Evolutionary conservation across 2,888 invertebrate genomes (phyloP).

Genomic region (Gandaritis pyraliata): DNA sequence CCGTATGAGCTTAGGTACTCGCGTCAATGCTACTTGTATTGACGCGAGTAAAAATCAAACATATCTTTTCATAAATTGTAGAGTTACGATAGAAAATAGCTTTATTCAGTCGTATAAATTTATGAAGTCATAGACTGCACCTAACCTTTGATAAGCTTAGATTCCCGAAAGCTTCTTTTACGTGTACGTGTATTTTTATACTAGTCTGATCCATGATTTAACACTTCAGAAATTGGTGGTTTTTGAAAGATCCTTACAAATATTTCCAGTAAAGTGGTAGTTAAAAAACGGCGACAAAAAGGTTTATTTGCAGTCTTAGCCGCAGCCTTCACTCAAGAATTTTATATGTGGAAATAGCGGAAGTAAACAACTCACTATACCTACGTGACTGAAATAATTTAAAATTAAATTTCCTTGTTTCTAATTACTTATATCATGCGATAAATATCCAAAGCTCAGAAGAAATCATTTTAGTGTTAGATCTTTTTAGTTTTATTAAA

Average conservation of each 20-base stretch:
- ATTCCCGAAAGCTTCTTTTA: too few species aligned
- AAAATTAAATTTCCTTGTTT: slow-evolving; percentile 35
- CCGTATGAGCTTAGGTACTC: too few species aligned
- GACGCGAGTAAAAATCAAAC: too few species aligned
- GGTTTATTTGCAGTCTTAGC: slow-evolving; percentile 12
- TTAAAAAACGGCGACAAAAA: not conserved
- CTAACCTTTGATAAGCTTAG: too few species aligned
- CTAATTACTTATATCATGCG: slow-evolving; percentile 32
- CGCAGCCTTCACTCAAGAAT: slow-evolving; percentile 27
- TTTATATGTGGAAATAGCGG: slow-evolving; percentile 32
- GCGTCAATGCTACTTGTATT: too few species aligned
- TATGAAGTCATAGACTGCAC: too few species aligned
- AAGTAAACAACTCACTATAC: slow-evolving; percentile 19
- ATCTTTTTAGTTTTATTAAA: not conserved
- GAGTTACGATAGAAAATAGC: too few species aligned
- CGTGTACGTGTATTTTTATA: not conserved
- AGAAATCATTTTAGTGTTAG: not conserved
- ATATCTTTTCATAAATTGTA: too few species aligned
- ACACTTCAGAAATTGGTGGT: not conserved
- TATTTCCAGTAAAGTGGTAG: not conserved
- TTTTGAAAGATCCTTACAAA: not conserved
- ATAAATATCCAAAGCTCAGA: not conserved
- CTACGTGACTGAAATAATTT: slow-evolving; percentile 34
- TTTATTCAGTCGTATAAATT: too few species aligned
- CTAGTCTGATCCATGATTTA: not conserved